phyloP scores from a whole-genome alignment of 1,140 invertebrate species.

The Agraylea sexmaculata region DNA sequence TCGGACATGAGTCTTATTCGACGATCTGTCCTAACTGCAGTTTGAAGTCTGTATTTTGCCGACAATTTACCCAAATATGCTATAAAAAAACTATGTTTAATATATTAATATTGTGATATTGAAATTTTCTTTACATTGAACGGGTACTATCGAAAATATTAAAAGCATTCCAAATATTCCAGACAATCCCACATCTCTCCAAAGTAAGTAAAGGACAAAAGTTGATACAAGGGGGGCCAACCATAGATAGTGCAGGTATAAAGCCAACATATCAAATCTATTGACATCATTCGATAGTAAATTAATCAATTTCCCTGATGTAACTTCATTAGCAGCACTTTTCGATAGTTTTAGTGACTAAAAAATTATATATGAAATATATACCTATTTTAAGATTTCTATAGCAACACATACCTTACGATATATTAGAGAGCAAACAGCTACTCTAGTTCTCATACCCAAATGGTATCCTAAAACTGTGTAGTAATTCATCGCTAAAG shows the following conservation, averaged over 20 bases:
- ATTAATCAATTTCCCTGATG: constrained; percentile 75
- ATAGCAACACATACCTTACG: constrained; percentile 43
- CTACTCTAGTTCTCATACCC: constrained; percentile 45
- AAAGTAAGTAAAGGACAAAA: constrained; percentile 22
- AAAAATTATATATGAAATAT: no score
- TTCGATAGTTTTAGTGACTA: constrained; percentile 18
- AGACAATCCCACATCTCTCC: constrained; percentile 37
- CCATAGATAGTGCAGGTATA: constrained; percentile 56
- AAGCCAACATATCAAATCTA: constrained; percentile 50
- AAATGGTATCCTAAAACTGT: constrained; percentile 44
- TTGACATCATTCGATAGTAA: constrained; percentile 72
- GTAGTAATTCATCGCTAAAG: constrained; percentile 45
- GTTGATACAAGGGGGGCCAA: constrained; percentile 44
- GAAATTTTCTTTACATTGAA: no score
- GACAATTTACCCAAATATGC: no score
- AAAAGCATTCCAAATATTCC: constrained; percentile 42
- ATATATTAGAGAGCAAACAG: constrained; percentile 52
- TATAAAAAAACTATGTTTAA: no score
- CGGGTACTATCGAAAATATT: constrained; percentile 46
- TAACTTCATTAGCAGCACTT: constrained; percentile 41
- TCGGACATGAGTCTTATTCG: no score
- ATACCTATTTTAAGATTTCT: no score
- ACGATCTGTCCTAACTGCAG: no score
- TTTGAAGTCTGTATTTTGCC: no score
- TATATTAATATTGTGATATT: no score